Evolutionary conservation across 2,888 invertebrate genomes (phyloP).

Genomic region (Eilema depressum): DNA sequence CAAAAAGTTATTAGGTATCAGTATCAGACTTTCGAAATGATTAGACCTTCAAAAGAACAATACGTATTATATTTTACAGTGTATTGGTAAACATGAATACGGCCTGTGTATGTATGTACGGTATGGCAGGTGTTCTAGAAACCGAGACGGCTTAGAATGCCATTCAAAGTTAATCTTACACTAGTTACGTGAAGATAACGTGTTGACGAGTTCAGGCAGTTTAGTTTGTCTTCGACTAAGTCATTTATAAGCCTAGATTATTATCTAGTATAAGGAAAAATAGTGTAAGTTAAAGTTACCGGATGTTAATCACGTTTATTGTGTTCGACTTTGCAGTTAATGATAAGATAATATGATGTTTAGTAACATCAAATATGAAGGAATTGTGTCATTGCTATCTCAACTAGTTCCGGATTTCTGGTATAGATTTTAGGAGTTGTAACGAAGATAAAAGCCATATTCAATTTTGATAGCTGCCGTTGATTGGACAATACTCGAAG

Average conservation of each 20-base stretch:
- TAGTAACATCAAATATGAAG: conserved; percentile 1
- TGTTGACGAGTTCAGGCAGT: conserved; percentile 25
- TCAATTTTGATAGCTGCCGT: too few species aligned
- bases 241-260: conserved; percentile 19
- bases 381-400: conserved; percentile 4
- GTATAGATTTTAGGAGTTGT: background rate
- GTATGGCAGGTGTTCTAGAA: conserved; percentile 5
- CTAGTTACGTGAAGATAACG: conserved; percentile 24
- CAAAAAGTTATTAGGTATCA: background rate
- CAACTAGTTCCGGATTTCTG: background rate
- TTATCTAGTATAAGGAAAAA: conserved; percentile 37
- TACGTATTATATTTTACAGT: background rate
- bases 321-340: conserved; percentile 8
- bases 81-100: background rate
- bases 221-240: conserved; percentile 17
- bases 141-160: conserved; percentile 7
- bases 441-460: background rate
- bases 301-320: conserved; percentile 36
- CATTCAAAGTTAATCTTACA: conserved; percentile 24
- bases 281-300: conserved; percentile 27
- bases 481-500: too few species aligned
- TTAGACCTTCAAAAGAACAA: background rate
- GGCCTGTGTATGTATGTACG: background rate
- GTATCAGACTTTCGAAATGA: background rate
- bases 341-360: background rate